These are phyloP conservation scores for Diarsia brunnea DNA, from an alignment of 2,888 invertebrate genomes.

Conservation along the genomic window DNA sequence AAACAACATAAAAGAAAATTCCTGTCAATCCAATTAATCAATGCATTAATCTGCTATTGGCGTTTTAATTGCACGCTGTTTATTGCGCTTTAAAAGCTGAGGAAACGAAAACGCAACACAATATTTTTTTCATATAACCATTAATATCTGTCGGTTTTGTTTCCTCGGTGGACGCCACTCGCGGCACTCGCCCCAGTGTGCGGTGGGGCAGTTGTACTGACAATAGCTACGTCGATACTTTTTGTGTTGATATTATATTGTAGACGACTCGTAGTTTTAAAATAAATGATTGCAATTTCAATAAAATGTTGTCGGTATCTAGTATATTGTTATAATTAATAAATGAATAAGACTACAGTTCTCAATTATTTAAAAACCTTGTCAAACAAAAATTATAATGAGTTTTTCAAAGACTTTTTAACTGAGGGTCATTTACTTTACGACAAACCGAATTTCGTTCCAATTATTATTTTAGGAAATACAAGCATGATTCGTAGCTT, in stretches of 20 bases:
- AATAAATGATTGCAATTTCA: not conserved
- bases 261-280: conserved; percentile 14
- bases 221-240: conserved; percentile 65
- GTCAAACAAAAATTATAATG: too few species aligned
- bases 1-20: conserved; percentile 16
- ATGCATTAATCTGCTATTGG: conserved; percentile 88
- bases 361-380: not conserved
- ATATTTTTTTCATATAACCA: conserved; percentile 93
- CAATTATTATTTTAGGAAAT: not conserved
- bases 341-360: not conserved
- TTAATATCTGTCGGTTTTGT: conserved; percentile 93
- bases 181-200: conserved; percentile 81
- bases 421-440: not conserved
- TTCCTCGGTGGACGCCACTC: conserved; percentile 86
- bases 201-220: conserved; percentile 77
- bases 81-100: conserved; percentile 89
- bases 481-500: not conserved
- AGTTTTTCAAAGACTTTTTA: not conserved
- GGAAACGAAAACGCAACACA: conserved; percentile 90
- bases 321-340: too few species aligned
- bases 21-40: conserved; percentile 78
- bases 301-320: too few species aligned
- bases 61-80: conserved; percentile 89
- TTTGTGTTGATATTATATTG: conserved; percentile 50
- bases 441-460: not conserved